Conservation (phyloP, 1,140 invertebrate species). For the Drosophila paulistorum region DNA sequence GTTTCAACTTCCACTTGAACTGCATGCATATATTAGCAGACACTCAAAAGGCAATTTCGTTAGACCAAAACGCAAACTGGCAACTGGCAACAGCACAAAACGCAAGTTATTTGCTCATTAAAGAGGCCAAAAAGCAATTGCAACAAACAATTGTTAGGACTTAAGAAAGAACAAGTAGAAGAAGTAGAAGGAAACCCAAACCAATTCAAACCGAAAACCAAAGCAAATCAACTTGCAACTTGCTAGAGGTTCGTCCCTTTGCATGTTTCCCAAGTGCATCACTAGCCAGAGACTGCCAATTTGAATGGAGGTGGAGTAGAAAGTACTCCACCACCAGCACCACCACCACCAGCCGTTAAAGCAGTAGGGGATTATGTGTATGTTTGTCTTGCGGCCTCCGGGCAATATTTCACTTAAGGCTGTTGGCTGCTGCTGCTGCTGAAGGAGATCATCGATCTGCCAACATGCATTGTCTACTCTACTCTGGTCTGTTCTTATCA, state of each 20-base stretch:
- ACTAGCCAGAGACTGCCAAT: constrained; percentile 58
- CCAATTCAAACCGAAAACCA: constrained; percentile 35
- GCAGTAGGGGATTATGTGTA: constrained; percentile 3
- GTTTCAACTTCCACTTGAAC: constrained; percentile 12
- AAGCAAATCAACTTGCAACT: constrained; percentile 35
- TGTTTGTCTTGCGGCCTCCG: constrained; percentile 11
- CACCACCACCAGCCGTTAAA: background rate
- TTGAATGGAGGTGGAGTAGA: constrained; percentile 29
- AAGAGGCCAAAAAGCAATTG: constrained; percentile 57
- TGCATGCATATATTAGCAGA: constrained; percentile 60
- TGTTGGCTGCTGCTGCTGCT: constrained; percentile 3
- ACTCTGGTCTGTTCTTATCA: constrained; percentile 53
- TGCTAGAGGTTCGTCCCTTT: constrained; percentile 50
- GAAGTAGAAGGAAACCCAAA: constrained; percentile 33
- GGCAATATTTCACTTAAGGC: constrained; percentile 72
- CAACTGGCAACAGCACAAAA: constrained; percentile 18
- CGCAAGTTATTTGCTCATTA: constrained; percentile 65
- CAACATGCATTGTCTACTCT: constrained; percentile 12
- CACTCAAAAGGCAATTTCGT: constrained; percentile 50
- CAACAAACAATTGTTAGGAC: constrained; percentile 47
- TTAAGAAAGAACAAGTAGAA: background rate
- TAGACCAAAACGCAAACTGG: constrained; percentile 30
- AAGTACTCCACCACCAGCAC: background rate
- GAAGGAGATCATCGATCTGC: constrained; percentile 51
- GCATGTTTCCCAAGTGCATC: constrained; percentile 44